Percentiles rank a stretch among this genome's conserved stretches.
Evolutionary conservation across 2,797 vertebrate genomes (phyloP).

Genomic region (Cyclura pinguis): DNA sequence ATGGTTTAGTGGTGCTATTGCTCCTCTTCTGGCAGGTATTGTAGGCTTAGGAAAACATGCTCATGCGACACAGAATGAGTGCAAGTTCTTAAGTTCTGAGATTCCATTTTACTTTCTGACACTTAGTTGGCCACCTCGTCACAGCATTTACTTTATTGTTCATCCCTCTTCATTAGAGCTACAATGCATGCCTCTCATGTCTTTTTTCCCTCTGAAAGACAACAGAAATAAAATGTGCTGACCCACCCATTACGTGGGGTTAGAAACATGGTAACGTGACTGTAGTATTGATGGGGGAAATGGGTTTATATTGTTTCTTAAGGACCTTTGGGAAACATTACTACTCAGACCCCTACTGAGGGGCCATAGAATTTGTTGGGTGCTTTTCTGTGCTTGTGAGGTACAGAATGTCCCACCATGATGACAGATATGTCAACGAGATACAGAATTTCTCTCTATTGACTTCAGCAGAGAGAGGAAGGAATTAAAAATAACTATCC

Average conservation of each 20-base stretch:
- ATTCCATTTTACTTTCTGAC: not conserved
- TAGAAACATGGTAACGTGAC: not conserved
- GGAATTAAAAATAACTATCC: not conserved
- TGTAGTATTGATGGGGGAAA: not conserved
- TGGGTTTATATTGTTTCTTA: too few species aligned
- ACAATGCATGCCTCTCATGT: not conserved
- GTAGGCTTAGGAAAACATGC: conserved; percentile 19
- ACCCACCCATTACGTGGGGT: not conserved
- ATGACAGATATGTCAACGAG: not conserved
- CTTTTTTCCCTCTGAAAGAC: not conserved
- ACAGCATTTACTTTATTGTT: not conserved
- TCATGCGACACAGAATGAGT: conserved; percentile 37
- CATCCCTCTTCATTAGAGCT: not conserved
- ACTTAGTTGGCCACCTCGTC: not conserved
- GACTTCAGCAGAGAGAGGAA: not conserved
- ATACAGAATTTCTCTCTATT: not conserved
- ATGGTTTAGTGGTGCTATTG: conserved; percentile 51
- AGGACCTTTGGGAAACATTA: too few species aligned
- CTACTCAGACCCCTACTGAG: not conserved
- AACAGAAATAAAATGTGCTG: not conserved
- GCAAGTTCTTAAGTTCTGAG: not conserved
- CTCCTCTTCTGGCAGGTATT: conserved; percentile 44
- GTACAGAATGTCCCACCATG: not conserved
- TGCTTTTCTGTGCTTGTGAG: too few species aligned
- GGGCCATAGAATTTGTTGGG: not conserved